Evolutionary conservation across 2,888 invertebrate species (phyloP), one percentile per base, ranked within the genome.

Genomic region (Exephanes ischioxanthus): DNA sequence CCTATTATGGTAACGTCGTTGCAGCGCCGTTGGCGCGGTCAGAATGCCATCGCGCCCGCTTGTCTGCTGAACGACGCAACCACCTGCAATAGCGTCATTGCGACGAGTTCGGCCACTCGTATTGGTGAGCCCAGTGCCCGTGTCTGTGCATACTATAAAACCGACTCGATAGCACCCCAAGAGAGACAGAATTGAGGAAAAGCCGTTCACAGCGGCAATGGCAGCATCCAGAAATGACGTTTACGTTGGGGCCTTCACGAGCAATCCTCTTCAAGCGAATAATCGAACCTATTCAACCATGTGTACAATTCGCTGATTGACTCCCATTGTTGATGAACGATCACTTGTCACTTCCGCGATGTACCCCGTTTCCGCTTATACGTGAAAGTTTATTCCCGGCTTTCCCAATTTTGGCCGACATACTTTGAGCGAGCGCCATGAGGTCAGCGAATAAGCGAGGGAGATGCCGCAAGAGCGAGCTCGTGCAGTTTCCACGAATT

Each of bases 1-100:
- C 92, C 92, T 90, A 92, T 92, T 92, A 93, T 90, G 88, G 90
- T 92, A 92, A 92, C 92, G 90, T 91, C 91, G 90, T 92, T 92
- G 91, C 89, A 89, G 82, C 89, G 86, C 75, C 72, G 84, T 83
- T 85, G 80, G 84, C 85, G 86, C 88, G 84, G 85, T 83, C 86
- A 83, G 85, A 88, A 84, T 85, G 83, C 85, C 80, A 81, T 83
- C 84, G 80, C 70, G 67, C 51, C 45, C 41, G 53, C 68, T 67
- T 19, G 72, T 70, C 75, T 71, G 71, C 83, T 77, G 76, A 88
- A 88, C 83, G 86, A 86, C 86, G 68, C 84, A 83, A 80, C 68
- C 84, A 77, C 67, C 73, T 80, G 85, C 85, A 86, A 87, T 87
- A 86, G 84, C 88, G 61, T 30, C 61, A 30, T 30, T 33, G 61